Evolutionary conservation across 2,888 invertebrate species (phyloP), one percentile per base, ranked within the genome.

Genomic region (Xiphydria camelus): DNA sequence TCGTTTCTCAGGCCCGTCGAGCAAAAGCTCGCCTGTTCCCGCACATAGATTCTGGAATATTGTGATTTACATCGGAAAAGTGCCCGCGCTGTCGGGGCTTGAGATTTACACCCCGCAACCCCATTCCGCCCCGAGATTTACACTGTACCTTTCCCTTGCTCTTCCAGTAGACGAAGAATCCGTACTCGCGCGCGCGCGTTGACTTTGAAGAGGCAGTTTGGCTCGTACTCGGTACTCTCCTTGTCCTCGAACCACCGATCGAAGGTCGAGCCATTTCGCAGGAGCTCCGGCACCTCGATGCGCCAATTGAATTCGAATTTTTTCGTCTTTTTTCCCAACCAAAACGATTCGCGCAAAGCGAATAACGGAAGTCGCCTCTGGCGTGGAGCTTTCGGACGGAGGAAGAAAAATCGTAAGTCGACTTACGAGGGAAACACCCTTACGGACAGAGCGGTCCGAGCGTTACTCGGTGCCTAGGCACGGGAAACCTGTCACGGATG

Each of bases 231-330:
- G 17, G 80, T 75, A 29, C 77, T 76, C 53, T 82, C 82, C 56
- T 80, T 81, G 59, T 83, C 83, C 77, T 86, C 86, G 64, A 82
- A 83, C 83, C 84, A 86, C 47, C 84, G 77, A 64, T 87, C 85
- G 66, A 85, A 85, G 25, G 76, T 66, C 36, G 78, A 77, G 19
- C 86, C 86, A 39, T 78, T 78, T 37, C 79, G 76, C 33, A 87
- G 76, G 17, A 76, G 60, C 40, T 81, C 80, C 18, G 85, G 85
- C 45, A 84, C 82, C 41, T 80, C 78, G 47, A 81, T 78, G 56
- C 78, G 80, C 86, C 86, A 87, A 73, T 83, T 81, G 73, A 84
- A 87, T 62, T 86, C 84, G 70, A 82, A 84, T 65, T 80, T 81
- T 70, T 86, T 87, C 57, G 86, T 85, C 83, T 83, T 83, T 6